These are phyloP conservation scores for Forficula auricularia DNA, from an alignment of 1,140 invertebrate genomes.

Conservation along the genomic window DNA sequence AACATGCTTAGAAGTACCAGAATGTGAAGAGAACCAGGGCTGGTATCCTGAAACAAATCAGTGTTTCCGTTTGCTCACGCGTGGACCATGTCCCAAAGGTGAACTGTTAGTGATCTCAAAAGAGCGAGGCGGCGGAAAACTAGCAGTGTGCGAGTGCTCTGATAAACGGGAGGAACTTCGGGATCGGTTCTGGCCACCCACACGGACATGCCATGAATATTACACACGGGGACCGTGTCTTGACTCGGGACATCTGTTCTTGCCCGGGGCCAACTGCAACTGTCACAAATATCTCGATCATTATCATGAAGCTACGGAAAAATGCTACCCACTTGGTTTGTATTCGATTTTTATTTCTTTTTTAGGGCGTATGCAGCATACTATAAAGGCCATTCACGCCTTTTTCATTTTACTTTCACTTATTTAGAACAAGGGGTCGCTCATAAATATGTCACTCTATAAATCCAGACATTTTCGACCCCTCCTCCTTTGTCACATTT, in stretches of 20 bases:
- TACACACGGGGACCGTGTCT: conserved; percentile 58
- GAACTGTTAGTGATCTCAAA: conserved; percentile 31
- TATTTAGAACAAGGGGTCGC: too few species aligned
- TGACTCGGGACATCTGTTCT: conserved; percentile 49
- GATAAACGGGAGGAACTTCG: conserved; percentile 22
- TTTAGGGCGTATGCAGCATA: too few species aligned
- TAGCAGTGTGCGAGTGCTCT: conserved; percentile 23
- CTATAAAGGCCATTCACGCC: too few species aligned
- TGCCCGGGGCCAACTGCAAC: conserved; percentile 51
- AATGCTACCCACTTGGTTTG: conserved; percentile 59
- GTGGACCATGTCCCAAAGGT: conserved; percentile 56
- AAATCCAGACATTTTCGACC: too few species aligned
- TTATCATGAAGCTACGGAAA: conserved; percentile 42
- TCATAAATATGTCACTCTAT: too few species aligned
- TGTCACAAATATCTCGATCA: conserved; percentile 49
- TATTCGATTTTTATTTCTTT: too few species aligned
- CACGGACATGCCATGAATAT: conserved; percentile 52
- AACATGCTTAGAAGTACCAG: conserved; percentile 40
- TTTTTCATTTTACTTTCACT: too few species aligned
- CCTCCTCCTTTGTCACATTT: too few species aligned
- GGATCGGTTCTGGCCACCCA: conserved; percentile 29
- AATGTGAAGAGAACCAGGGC: conserved; percentile 23
- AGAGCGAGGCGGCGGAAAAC: neutral
- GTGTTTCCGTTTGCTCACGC: conserved; percentile 46
- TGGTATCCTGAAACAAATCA: conserved; percentile 20